Percentiles rank a stretch among this genome's conserved stretches.
These are phyloP conservation scores for Eristalis intricaria DNA, from an alignment of 2,888 invertebrate species.

Conservation along the genomic window DNA sequence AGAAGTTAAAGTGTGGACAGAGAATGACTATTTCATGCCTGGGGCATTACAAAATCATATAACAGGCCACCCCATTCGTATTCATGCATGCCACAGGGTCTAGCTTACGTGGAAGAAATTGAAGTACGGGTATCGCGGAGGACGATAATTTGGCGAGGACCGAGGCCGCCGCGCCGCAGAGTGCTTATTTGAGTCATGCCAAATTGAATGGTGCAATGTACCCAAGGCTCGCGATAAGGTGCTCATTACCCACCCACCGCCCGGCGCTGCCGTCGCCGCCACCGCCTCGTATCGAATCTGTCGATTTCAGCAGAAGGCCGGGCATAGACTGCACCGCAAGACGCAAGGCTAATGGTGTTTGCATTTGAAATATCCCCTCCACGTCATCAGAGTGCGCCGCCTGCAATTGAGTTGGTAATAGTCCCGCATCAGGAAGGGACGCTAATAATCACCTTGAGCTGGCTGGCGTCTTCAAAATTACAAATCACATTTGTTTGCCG, in stretches of 20 bases:
- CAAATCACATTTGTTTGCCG: constrained; percentile 53
- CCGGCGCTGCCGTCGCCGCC: not conserved
- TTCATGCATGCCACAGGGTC: constrained; percentile 50
- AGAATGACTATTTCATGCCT: constrained; percentile 51
- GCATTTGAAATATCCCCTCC: constrained; percentile 50
- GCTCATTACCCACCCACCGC: constrained; percentile 44
- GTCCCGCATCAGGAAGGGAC: constrained; percentile 51
- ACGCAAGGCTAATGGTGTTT: constrained; percentile 61
- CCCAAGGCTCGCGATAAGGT: constrained; percentile 43
- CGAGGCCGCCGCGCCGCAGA: constrained; percentile 5
- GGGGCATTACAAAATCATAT: constrained; percentile 34
- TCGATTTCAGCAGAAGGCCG: constrained; percentile 60
- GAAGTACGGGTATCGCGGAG: constrained; percentile 18
- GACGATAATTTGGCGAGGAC: constrained; percentile 62
- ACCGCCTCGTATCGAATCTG: constrained; percentile 54
- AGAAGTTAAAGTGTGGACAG: constrained; percentile 59
- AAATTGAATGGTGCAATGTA: constrained; percentile 70
- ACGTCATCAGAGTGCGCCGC: constrained; percentile 23
- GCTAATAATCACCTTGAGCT: constrained; percentile 58
- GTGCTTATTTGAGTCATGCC: constrained; percentile 61
- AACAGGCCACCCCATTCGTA: constrained; percentile 8
- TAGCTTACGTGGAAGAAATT: not conserved
- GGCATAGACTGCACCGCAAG: constrained; percentile 16
- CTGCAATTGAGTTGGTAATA: constrained; percentile 56
- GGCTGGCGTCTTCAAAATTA: constrained; percentile 47